Percentiles rank a stretch among this genome's conserved stretches.
Evolutionary conservation across 2,113 vertebrate species (phyloP).

Genomic region (Corythoichthys intestinalis): DNA sequence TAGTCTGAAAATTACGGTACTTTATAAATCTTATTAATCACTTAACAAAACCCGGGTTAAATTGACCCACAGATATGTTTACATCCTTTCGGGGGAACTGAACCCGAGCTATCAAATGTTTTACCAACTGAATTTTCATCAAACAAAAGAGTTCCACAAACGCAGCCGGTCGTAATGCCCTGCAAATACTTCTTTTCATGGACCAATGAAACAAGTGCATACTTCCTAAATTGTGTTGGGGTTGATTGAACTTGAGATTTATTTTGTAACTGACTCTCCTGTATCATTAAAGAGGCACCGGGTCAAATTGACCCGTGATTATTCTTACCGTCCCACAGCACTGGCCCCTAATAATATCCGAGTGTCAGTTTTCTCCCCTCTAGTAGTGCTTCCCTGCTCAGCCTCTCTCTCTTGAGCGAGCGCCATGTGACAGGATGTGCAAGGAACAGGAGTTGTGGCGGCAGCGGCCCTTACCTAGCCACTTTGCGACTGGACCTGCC

Average conservation of each 20-base stretch:
- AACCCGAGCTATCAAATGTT: no score
- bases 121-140: no score
- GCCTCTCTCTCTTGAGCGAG: constrained; percentile 5
- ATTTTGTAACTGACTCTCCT: neutral
- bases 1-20: no score
- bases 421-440: constrained; percentile 63
- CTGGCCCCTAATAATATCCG: neutral
- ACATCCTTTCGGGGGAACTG: no score
- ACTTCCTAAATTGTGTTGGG: neutral
- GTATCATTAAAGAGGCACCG: neutral
- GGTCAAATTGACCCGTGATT: neutral
- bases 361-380: neutral
- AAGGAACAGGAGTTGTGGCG: constrained; percentile 17
- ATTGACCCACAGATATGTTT: no score
- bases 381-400: neutral
- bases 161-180: neutral
- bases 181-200: neutral
- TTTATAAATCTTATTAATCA: no score
- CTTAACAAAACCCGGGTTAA: no score
- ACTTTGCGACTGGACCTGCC: neutral
- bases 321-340: neutral
- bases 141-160: no score
- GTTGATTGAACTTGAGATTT: neutral
- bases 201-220: neutral
- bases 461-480: neutral